A percentile compares a stretch with the other conserved stretches of the same genome.
Conservation (phyloP, 2,797 vertebrate genomes). For the Ctenopoma kingsleyae region DNA sequence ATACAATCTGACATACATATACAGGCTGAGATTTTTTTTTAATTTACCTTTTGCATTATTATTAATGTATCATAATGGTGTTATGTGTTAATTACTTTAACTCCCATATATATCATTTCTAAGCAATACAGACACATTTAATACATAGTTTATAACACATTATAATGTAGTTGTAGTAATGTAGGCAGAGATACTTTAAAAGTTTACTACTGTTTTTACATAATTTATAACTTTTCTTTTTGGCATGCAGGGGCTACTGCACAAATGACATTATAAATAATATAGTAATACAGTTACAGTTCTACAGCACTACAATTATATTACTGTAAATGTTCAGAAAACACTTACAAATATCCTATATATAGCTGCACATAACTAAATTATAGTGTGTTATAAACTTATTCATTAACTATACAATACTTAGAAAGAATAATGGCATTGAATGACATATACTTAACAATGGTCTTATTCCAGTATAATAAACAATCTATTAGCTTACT, state of each 20-base stretch:
- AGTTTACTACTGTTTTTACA: no score
- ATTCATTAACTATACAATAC: background rate
- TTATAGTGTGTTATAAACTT: background rate
- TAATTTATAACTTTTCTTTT: background rate
- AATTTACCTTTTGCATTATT: constrained; percentile 7
- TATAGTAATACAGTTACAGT: background rate
- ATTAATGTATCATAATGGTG: background rate
- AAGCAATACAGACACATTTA: no score
- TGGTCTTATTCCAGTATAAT: background rate
- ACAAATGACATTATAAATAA: background rate
- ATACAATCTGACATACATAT: constrained; percentile 7
- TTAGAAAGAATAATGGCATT: background rate
- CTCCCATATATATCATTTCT: no score
- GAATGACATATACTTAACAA: background rate
- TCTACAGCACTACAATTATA: no score
- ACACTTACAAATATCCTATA: no score
- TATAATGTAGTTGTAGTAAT: no score
- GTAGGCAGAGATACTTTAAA: background rate
- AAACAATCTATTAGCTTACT: background rate
- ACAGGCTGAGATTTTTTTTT: background rate
- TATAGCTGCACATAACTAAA: no score
- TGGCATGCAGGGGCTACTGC: background rate
- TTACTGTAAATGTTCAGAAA: no score
- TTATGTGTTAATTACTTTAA: background rate
- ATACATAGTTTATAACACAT: background rate